Conservation (phyloP, 2,888 invertebrate species). For the Bruchidius siliquastri region DNA sequence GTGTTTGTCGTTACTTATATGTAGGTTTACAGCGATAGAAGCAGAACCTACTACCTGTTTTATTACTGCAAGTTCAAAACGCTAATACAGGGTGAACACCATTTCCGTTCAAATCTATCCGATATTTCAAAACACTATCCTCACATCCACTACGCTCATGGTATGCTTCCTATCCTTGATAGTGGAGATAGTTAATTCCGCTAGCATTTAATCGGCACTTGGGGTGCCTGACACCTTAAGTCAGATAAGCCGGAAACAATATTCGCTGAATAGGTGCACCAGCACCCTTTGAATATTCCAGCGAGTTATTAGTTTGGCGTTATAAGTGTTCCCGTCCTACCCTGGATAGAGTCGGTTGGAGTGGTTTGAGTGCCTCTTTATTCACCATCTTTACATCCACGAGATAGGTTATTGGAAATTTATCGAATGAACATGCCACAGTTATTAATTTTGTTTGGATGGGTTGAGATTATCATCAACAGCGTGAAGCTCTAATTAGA, state of each 20-base stretch:
- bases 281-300: neutral
- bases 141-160: neutral
- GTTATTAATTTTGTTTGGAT: too few relatives aligned
- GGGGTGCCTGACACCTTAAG: neutral
- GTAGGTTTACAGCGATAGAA: too few relatives aligned
- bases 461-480: too few relatives aligned
- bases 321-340: neutral
- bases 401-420: too few relatives aligned
- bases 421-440: too few relatives aligned
- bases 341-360: neutral
- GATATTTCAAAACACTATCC: neutral
- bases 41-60: too few relatives aligned
- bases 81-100: too few relatives aligned
- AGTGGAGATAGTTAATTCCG: neutral
- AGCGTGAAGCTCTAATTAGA: too few relatives aligned
- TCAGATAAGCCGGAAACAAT: neutral
- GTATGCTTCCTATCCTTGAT: neutral
- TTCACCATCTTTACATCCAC: too few relatives aligned
- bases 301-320: neutral
- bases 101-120: too few relatives aligned
- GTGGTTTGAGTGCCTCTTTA: neutral
- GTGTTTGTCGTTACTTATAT: too few relatives aligned
- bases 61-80: too few relatives aligned
- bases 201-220: neutral
- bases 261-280: neutral